Evolutionary conservation across 2,888 invertebrate genomes (phyloP).

Genomic region (Dilophus febrilis): DNA sequence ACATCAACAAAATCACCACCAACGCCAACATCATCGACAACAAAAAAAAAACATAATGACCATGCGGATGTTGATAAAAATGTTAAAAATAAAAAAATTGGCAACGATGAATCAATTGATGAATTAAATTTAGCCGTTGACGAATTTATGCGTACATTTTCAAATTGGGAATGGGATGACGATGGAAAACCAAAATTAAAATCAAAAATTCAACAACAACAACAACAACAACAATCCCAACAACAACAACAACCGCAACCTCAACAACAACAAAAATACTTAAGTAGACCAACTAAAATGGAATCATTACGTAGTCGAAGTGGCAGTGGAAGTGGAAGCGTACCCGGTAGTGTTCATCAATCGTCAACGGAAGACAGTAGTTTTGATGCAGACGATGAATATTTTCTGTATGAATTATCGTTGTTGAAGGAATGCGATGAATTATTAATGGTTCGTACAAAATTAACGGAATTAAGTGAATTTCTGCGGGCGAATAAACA

Average conservation of each 20-base stretch:
- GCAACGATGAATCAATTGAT: neutral
- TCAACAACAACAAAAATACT: constrained; percentile 52
- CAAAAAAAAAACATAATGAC: too few relatives aligned
- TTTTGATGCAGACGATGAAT: constrained; percentile 85
- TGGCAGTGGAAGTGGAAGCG: too few relatives aligned
- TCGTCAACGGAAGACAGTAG: constrained; percentile 76
- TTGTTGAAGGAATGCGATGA: too few relatives aligned
- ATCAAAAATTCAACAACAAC: constrained; percentile 1
- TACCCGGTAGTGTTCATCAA: constrained; percentile 66
- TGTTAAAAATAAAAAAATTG: constrained; percentile 11
- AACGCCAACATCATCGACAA: too few relatives aligned
- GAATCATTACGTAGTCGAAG: too few relatives aligned
- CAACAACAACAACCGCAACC: constrained; percentile 1
- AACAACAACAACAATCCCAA: neutral
- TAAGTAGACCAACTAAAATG: too few relatives aligned
- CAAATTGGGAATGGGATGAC: too few relatives aligned
- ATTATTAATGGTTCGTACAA: too few relatives aligned
- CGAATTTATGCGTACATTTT: neutral
- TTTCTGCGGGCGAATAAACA: too few relatives aligned
- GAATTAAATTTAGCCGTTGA: neutral
- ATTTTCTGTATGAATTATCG: constrained; percentile 81
- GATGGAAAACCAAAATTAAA: constrained; percentile 18
- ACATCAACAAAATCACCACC: too few relatives aligned
- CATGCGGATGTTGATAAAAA: constrained; percentile 16
- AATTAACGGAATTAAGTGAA: too few relatives aligned